Conservation (phyloP, 2,113 vertebrate genomes). For the Pantherophis guttatus region DNA sequence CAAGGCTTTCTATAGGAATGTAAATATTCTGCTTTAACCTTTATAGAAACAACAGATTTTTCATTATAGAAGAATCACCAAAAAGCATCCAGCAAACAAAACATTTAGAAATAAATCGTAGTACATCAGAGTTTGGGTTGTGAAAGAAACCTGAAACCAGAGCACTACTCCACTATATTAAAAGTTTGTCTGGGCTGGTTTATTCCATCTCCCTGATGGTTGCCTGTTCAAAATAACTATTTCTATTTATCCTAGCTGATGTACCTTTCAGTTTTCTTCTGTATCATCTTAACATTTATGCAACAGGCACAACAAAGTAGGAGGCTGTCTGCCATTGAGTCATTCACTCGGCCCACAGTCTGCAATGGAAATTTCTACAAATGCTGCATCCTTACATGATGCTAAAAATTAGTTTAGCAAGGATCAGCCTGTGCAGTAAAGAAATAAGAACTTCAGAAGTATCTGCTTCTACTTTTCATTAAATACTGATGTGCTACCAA, state of each 20-base stretch:
- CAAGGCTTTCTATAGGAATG: background rate
- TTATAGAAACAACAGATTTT: background rate
- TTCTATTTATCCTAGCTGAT: background rate
- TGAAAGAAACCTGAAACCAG: background rate
- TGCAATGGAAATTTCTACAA: background rate
- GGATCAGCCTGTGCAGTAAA: background rate
- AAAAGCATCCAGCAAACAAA: rapidly evolving
- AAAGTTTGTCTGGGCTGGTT: rapidly evolving
- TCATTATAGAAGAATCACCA: rapidly evolving
- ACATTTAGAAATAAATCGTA: background rate
- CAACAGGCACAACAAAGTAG: background rate
- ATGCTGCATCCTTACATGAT: background rate
- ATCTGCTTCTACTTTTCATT: background rate
- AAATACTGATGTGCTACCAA: background rate
- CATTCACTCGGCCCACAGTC: background rate
- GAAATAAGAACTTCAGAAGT: background rate
- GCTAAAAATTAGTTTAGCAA: background rate
- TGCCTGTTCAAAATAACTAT: background rate
- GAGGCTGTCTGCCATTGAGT: background rate
- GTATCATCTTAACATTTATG: background rate
- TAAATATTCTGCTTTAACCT: background rate
- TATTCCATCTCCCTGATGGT: background rate
- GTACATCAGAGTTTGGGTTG: rapidly evolving
- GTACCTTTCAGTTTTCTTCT: background rate
- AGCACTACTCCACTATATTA: rapidly evolving